Base-by-base conservation (phyloP, 2,113 vertebrate species). In the Electrona antarctica region DNA sequence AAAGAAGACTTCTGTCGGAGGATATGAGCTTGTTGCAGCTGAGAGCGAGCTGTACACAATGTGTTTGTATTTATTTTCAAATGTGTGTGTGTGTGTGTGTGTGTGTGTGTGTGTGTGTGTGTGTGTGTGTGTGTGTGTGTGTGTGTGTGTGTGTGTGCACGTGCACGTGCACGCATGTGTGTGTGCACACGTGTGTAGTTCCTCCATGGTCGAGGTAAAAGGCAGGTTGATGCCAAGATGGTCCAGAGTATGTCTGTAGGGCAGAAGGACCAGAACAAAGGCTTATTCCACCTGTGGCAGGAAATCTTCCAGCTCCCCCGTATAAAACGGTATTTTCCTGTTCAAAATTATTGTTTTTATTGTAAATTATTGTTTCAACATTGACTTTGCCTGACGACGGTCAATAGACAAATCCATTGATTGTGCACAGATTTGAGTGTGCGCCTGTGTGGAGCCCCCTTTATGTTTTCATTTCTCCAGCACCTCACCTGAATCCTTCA, bases 231-330 rank as follows among this genome's bases (percentile, higher is more conserved):
- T 0, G 1, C 92, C 60, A 92, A 69, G 65, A 91, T 83, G 0
- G 93, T 99, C 72, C 96, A 95, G 89, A 88, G 85, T 0, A 73
- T 95, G 52, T 93, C 78, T 4, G 81, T 98, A 0, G 98, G 98
- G 41, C 89, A 97, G 83, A 99, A 99, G 85, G 98, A 99, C 90
- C 95, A 97, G 80, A 97, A 96, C 86, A 98, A 95, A 77, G 96
- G 97, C 4, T 90, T 99, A 0, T 99, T 99, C 89, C 91, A 94
- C 0, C 89, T 97, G 68, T 99, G 98, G 98, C 97, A 98, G 60
- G 97, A 96, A 71, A 92, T 98, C 69, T 99, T 99, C 85, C 97
- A 97, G 92, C 91, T 99, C n/a, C 97, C 95, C 0, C 93, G 84
- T 7, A 7, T 61, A 13, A 96, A 96, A 76, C 94, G 96, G 98